Conservation (phyloP, 2,888 invertebrate species). For the Acronicta leporina region DNA sequence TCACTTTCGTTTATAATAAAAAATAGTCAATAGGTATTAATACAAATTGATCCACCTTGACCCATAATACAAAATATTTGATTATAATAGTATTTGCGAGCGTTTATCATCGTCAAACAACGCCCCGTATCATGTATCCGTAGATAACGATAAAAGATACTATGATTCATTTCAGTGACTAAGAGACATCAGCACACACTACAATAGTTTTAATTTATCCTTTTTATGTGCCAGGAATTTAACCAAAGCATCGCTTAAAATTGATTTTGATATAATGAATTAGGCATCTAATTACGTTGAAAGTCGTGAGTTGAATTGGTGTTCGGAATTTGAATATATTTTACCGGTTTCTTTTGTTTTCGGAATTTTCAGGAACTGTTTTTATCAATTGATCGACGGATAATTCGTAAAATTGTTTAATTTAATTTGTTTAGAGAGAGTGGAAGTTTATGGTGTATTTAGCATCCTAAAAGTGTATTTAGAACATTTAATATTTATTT, state of each 20-base stretch:
- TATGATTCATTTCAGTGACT: conserved; percentile 63
- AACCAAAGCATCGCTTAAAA: neutral
- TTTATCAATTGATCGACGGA: conserved; percentile 19
- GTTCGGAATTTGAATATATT: conserved; percentile 2
- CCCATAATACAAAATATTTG: conserved; percentile 61
- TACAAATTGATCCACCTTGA: conserved; percentile 62
- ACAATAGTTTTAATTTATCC: conserved; percentile 9
- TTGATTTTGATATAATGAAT: neutral
- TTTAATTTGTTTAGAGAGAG: too few relatives aligned
- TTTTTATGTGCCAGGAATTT: conserved; percentile 1
- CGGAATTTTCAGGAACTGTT: neutral
- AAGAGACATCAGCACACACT: conserved; percentile 32
- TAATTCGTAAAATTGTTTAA: neutral
- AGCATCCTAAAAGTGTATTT: too few relatives aligned
- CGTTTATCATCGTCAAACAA: conserved; percentile 65
- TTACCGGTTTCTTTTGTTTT: neutral
- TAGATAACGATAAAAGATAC: conserved; percentile 61
- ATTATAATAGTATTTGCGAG: conserved; percentile 57
- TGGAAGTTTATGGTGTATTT: too few relatives aligned
- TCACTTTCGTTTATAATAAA: too few relatives aligned
- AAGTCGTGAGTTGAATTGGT: neutral
- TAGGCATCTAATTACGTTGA: neutral
- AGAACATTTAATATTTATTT: too few relatives aligned
- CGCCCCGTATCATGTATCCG: conserved; percentile 77
- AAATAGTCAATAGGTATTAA: conserved; percentile 25